phyloP scores from a whole-genome alignment of 2,113 vertebrate species.

The Acanthisitta chloris region DNA sequence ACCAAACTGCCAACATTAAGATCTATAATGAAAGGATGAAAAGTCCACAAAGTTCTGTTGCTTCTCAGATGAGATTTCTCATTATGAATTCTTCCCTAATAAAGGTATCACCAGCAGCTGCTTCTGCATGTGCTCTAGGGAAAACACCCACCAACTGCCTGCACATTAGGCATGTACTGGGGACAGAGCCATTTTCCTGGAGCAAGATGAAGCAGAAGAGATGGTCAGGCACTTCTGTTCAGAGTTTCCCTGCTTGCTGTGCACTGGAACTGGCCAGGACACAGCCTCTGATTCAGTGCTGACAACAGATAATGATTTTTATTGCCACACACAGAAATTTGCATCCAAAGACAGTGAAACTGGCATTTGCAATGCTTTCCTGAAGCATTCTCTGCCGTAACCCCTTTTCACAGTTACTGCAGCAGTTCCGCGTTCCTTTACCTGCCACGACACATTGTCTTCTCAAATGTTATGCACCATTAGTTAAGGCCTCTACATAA shows the following conservation, averaged over 20 bases:
- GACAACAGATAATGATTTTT: neutral
- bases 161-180: neutral
- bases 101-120: neutral
- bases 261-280: neutral
- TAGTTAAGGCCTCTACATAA: constrained; percentile 10
- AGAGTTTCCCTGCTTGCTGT: neutral
- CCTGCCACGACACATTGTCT: constrained; percentile 28
- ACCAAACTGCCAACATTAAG: neutral
- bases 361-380: neutral
- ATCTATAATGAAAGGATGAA: neutral
- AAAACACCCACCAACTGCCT: neutral
- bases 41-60: neutral
- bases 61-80: neutral
- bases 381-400: neutral
- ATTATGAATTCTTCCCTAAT: neutral
- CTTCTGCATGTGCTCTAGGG: neutral
- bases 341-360: neutral
- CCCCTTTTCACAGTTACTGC: neutral
- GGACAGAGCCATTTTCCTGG: neutral
- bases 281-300: neutral
- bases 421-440: neutral
- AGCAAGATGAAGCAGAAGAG: neutral
- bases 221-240: neutral
- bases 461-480: constrained; percentile 20
- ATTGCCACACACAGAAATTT: neutral